Base-by-base conservation (phyloP, 1,140 invertebrate species). In the Cyphomyrmex costatus region DNA sequence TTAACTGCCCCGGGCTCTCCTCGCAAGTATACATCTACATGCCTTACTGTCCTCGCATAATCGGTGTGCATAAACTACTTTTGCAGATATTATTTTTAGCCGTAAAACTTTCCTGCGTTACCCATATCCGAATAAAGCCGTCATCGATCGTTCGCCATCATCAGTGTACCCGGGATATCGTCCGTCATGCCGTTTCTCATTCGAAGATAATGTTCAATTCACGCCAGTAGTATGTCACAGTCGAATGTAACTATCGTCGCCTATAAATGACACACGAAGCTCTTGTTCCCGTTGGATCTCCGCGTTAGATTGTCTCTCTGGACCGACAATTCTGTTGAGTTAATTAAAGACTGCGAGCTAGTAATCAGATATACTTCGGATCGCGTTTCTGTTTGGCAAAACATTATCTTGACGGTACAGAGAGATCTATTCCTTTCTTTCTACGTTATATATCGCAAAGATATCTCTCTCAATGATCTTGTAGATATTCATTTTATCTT, bases 81-180 rank as follows among this genome's bases (percentile, higher is more conserved):
- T 87, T 80, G 61, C 89, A 89, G 61, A 80, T 76, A 10, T 89
- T 77, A 79, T 90, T 90, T 89, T 78, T 84, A 89, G 51, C 61
- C 19, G 24, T 65, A 70, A 90, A 33, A 77, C 68, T 86, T 80
- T 71, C 82, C 56, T 78, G 36, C 16, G n/a, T 36, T 66, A 65
- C 30, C 63, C 49, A 63, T 12, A 65, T 58, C 73, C 73, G 58
- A 53, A 51, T 42, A 53, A 65, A 36, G 30, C 70, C n/a, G 21
- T 82, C 61, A 85, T 85, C 58, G 82, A 85, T 85, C 73, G 61
- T 60, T n/a, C n/a, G n/a, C n/a, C n/a, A 16, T 42, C 73, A 78
- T 78, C 60, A n/a, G 36, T 21, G 60, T 30, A 27, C 30, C 2
- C 33, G 33, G 36, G 10, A 61, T 36, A 73, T 46, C 53, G 66